phyloP scores from a whole-genome alignment of 2,797 vertebrate species.

The Anguilla marmorata region DNA sequence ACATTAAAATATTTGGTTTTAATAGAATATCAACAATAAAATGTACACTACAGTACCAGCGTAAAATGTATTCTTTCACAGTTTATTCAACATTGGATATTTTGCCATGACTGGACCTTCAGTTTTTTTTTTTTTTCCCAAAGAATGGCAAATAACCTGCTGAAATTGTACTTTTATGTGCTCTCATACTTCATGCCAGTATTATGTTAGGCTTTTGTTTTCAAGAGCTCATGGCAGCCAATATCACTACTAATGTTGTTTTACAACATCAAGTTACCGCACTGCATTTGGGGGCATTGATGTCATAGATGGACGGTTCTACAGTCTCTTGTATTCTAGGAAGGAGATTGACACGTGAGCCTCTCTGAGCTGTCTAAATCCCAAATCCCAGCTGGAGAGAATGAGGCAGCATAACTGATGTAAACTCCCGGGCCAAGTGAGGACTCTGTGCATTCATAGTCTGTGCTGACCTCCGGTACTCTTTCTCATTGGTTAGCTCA shows the following conservation, averaged over 20 bases:
- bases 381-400: not conserved
- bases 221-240: not conserved
- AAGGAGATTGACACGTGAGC: not conserved
- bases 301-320: not conserved
- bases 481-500: not conserved
- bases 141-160: not conserved
- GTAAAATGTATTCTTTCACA: not conserved
- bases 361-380: conserved; percentile 2
- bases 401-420: not conserved
- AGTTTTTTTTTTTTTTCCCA: not conserved
- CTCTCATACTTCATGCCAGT: not conserved
- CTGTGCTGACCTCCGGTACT: not conserved
- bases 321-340: not conserved
- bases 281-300: not conserved
- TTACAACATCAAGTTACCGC: not conserved
- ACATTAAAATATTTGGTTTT: too few species aligned
- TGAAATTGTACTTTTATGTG: not conserved
- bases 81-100: not conserved
- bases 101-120: not conserved
- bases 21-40: not conserved
- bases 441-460: not conserved
- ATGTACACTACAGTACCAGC: not conserved
- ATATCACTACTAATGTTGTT: not conserved
- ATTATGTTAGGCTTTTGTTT: not conserved
- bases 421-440: not conserved